Percentiles rank a stretch among this genome's conserved stretches.
phyloP scores from a whole-genome alignment of 2,888 invertebrate species.

The Mythimna ferrago region DNA sequence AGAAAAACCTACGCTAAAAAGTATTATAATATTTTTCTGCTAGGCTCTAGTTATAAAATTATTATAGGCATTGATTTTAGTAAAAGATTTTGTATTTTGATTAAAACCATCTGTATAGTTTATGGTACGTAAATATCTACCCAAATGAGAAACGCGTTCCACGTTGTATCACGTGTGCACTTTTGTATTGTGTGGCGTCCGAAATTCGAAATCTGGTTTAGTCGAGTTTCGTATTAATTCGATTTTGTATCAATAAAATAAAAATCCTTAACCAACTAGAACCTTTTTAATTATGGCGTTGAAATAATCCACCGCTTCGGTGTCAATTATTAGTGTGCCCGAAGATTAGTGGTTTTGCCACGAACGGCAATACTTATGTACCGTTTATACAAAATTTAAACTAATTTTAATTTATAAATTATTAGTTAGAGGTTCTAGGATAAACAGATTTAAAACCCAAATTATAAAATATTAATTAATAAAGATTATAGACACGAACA shows the following conservation, averaged over 20 bases:
- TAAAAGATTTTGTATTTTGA: neutral
- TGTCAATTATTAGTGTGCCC: too few relatives aligned
- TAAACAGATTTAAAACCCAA: neutral
- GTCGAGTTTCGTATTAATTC: constrained; percentile 3
- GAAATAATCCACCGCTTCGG: too few relatives aligned
- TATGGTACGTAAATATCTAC: constrained; percentile 13
- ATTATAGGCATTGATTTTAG: neutral
- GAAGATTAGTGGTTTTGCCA: too few relatives aligned
- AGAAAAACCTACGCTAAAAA: neutral
- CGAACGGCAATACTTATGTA: too few relatives aligned
- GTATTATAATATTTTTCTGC: neutral
- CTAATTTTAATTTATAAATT: neutral
- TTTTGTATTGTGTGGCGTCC: constrained; percentile 27
- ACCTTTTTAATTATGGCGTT: too few relatives aligned
- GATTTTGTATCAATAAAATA: neutral
- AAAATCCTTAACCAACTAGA: too few relatives aligned
- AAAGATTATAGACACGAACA: neutral
- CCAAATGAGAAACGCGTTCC: constrained; percentile 56
- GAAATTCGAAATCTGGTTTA: constrained; percentile 10
- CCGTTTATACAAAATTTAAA: neutral
- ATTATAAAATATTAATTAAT: neutral
- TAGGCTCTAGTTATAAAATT: neutral
- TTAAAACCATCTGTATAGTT: constrained; percentile 7
- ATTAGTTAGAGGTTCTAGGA: neutral
- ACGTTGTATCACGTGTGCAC: constrained; percentile 63